Percentiles rank a stretch among this genome's conserved stretches.
These are phyloP conservation scores for Tortricodes alternella DNA, from an alignment of 2,888 invertebrate species.

Conservation along the genomic window DNA sequence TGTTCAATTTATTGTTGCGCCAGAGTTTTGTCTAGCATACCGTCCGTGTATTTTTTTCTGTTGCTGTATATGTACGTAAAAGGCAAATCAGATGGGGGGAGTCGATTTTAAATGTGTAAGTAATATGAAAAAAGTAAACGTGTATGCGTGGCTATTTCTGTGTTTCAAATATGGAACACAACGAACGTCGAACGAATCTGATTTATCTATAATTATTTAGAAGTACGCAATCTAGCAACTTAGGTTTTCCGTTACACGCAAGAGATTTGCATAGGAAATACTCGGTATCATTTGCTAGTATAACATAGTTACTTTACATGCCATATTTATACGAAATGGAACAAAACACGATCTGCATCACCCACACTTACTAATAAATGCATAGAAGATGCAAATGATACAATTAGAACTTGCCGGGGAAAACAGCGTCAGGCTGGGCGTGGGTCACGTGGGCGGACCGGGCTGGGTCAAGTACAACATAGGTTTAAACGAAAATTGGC, in stretches of 20 bases:
- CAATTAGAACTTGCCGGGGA: constrained; percentile 45
- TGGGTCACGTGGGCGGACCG: constrained; percentile 50
- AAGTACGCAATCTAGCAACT: too few species aligned
- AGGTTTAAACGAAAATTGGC: constrained; percentile 27
- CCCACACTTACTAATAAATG: constrained; percentile 22
- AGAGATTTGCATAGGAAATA: background rate
- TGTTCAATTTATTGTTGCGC: constrained; percentile 11
- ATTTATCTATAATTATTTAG: too few species aligned
- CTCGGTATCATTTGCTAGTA: background rate
- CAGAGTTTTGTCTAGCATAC: constrained; percentile 3
- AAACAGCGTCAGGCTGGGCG: constrained; percentile 46
- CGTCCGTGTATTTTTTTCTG: background rate
- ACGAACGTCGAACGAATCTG: too few species aligned
- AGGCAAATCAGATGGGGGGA: background rate
- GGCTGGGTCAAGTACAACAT: constrained; percentile 39
- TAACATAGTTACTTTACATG: background rate
- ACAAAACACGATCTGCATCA: background rate
- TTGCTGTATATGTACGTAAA: background rate
- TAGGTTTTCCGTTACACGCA: too few species aligned
- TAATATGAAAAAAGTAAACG: background rate
- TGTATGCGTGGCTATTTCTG: too few species aligned
- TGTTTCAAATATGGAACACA: too few species aligned
- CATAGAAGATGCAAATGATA: constrained; percentile 41
- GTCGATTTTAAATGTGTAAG: background rate
- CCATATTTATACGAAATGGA: background rate